A percentile compares a stretch with the other conserved stretches of the same genome.
Conservation (phyloP, 2,888 invertebrate species). For the Rhagonycha fulva region DNA sequence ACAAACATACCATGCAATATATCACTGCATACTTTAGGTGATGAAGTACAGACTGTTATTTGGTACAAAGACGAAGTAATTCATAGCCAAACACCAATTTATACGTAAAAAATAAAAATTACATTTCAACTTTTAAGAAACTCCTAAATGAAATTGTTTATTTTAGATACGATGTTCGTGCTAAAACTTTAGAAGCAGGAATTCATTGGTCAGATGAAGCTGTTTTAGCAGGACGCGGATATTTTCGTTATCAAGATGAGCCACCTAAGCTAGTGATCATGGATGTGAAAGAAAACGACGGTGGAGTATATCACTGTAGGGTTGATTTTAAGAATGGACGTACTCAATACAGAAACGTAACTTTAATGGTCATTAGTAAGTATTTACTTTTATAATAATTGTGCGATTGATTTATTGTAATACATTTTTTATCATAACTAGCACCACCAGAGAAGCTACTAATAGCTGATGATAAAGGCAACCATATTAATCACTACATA, state of each 20-base stretch:
- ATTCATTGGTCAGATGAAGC: conserved; percentile 81
- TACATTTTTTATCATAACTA: not conserved
- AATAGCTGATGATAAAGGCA: conserved; percentile 14
- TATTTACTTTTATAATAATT: conserved; percentile 41
- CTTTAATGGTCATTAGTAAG: conserved; percentile 89
- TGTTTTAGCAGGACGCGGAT: conserved; percentile 74
- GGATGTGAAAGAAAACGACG: conserved; percentile 74
- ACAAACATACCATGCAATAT: conserved; percentile 26
- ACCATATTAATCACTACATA: conserved; percentile 13
- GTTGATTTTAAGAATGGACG: conserved; percentile 90
- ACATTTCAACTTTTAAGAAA: not conserved
- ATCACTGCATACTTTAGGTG: conserved; percentile 18
- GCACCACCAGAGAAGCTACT: conserved; percentile 20
- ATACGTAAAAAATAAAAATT: conserved; percentile 18
- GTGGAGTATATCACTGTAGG: conserved; percentile 83
- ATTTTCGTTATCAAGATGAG: conserved; percentile 73
- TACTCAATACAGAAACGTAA: conserved; percentile 84
- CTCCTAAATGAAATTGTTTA: not conserved
- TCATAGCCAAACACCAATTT: conserved; percentile 16
- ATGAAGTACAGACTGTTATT: conserved; percentile 23
- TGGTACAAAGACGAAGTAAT: conserved; percentile 19
- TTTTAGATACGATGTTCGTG: conserved; percentile 74
- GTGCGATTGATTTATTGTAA: not conserved
- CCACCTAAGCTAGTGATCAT: conserved; percentile 79
- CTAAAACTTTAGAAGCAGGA: conserved; percentile 72